Evolutionary conservation across 2,113 vertebrate genomes (phyloP).

Genomic region (Thermophis baileyi): DNA sequence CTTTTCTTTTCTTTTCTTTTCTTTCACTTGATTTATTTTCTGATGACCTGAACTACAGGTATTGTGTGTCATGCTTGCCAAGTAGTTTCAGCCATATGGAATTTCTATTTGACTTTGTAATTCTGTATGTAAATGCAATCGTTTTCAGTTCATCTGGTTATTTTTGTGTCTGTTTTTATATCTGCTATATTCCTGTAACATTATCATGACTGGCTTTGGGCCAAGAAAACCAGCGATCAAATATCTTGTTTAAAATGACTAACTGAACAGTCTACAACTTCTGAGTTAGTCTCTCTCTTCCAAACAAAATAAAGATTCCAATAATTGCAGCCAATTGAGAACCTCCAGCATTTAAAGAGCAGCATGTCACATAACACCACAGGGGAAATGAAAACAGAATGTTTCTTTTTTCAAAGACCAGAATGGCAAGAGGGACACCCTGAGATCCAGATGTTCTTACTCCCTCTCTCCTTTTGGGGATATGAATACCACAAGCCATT

Average conservation of each 20-base stretch:
- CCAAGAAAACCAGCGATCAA: neutral
- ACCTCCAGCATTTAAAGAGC: neutral
- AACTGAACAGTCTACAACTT: conserved; percentile 9
- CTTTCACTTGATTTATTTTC: neutral
- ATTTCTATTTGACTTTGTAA: conserved; percentile 3
- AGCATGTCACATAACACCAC: neutral
- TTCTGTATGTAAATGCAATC: neutral
- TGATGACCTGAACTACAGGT: neutral
- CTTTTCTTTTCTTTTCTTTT: neutral
- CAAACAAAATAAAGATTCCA: neutral
- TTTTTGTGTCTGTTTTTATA: neutral
- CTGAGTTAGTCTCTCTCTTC: neutral
- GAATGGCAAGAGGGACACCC: conserved; percentile 24
- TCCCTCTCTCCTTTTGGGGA: conserved; percentile 23
- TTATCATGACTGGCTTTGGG: neutral
- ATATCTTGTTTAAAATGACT: neutral
- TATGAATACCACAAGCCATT: conserved; percentile 32
- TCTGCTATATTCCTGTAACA: neutral
- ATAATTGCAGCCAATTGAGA: neutral
- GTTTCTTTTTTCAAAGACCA: conserved; percentile 40
- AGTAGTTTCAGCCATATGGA: neutral
- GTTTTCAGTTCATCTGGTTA: neutral
- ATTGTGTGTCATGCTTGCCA: neutral
- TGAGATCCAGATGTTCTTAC: conserved; percentile 49
- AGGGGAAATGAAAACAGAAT: conserved; percentile 39